phyloP scores from a whole-genome alignment of 2,888 invertebrate species.

The Orthosia gothica region DNA sequence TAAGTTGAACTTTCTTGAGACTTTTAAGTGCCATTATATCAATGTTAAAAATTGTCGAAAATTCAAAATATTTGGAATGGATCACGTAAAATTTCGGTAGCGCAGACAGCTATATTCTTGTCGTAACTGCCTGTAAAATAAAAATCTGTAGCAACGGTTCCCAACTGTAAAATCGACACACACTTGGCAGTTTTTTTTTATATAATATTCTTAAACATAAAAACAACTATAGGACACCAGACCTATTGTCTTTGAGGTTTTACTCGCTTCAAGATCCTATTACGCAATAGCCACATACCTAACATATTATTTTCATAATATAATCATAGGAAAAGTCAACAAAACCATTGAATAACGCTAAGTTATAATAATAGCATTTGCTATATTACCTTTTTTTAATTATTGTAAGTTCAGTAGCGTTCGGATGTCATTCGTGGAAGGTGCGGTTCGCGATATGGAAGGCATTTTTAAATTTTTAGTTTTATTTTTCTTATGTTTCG shows the following conservation, averaged over 20 bases:
- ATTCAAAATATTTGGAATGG: no score
- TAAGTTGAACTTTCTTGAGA: no score
- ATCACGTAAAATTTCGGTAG: no score
- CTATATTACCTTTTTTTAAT: slow-evolving; percentile 26
- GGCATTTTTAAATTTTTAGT: slow-evolving; percentile 29
- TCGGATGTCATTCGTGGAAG: neutral
- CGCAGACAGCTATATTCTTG: no score
- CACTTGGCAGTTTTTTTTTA: neutral
- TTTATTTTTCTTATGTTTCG: slow-evolving; percentile 60
- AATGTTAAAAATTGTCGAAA: no score
- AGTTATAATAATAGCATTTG: slow-evolving; percentile 35
- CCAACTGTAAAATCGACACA: no score
- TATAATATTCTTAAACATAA: neutral
- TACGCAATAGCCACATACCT: slow-evolving; percentile 1
- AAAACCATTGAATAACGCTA: slow-evolving; percentile 46
- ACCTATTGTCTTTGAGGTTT: slow-evolving; percentile 5
- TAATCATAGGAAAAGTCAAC: slow-evolving; percentile 43
- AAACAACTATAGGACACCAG: neutral
- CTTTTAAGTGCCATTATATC: no score
- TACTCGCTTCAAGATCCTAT: slow-evolving; percentile 24
- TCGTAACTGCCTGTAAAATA: no score
- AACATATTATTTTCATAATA: slow-evolving; percentile 63
- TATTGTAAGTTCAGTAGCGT: neutral
- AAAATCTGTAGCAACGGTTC: slow-evolving; percentile 1
- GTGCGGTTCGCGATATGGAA: slow-evolving; percentile 12